Percentiles rank a stretch among this genome's conserved stretches.
These are phyloP conservation scores for Drosophila triauraria DNA, from an alignment of 1,140 invertebrate genomes.

Conservation along the genomic window DNA sequence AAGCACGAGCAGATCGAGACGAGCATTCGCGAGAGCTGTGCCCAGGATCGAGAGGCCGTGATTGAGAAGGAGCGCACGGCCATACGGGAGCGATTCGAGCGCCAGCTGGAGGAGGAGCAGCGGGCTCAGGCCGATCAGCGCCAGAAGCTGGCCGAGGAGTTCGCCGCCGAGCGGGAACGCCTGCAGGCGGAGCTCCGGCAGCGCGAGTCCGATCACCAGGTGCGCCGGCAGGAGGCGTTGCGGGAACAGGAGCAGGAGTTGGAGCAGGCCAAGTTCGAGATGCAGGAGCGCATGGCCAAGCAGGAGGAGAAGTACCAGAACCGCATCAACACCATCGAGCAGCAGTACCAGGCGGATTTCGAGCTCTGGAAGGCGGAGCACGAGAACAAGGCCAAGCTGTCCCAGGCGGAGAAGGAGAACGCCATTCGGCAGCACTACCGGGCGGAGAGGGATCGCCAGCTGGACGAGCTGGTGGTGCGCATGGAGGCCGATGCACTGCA, in stretches of 20 bases:
- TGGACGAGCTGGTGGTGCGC: slow-evolving; percentile 88
- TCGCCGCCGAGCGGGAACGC: slow-evolving; percentile 84
- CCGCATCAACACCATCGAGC: slow-evolving; percentile 86
- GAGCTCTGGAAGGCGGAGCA: slow-evolving; percentile 87
- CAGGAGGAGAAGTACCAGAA: slow-evolving; percentile 84
- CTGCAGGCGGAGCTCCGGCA: slow-evolving; percentile 78
- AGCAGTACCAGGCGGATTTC: slow-evolving; percentile 86
- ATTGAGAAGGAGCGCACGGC: slow-evolving; percentile 86
- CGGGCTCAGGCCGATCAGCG: slow-evolving; percentile 86
- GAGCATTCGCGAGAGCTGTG: slow-evolving; percentile 85
- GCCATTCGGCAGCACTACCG: slow-evolving; percentile 87
- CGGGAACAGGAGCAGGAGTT: slow-evolving; percentile 79
- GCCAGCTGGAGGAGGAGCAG: slow-evolving; percentile 86
- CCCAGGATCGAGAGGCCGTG: slow-evolving; percentile 85
- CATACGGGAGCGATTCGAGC: slow-evolving; percentile 86
- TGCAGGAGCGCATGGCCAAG: slow-evolving; percentile 85
- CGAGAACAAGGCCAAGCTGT: slow-evolving; percentile 86
- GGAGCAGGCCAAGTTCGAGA: slow-evolving; percentile 85
- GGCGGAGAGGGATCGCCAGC: slow-evolving; percentile 88
- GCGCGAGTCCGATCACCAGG: slow-evolving; percentile 81
- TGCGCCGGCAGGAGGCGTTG: slow-evolving; percentile 63
- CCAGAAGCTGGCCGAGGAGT: slow-evolving; percentile 86
- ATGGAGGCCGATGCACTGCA: slow-evolving; percentile 87
- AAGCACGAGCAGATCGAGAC: slow-evolving; percentile 86
- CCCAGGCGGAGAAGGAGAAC: slow-evolving; percentile 87